Conservation (phyloP, 2,797 vertebrate genomes). For the Eulemur albifrons region DNA sequence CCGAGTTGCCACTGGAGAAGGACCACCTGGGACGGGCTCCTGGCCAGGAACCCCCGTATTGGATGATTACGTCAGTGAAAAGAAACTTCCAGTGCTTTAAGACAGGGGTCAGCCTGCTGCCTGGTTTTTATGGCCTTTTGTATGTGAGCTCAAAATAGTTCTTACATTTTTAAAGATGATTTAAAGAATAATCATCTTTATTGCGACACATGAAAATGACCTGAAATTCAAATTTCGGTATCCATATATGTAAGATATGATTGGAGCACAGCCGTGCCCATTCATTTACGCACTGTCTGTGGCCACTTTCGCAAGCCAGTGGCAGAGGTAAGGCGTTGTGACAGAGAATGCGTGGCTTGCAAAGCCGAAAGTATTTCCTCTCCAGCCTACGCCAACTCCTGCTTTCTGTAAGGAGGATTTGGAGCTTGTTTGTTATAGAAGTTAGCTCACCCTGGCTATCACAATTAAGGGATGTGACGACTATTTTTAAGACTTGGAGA, state of each 20-base stretch:
- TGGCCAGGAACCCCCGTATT: neutral
- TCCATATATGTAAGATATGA: neutral
- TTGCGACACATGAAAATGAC: neutral
- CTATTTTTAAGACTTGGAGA: neutral
- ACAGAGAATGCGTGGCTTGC: neutral
- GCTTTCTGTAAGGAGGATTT: neutral
- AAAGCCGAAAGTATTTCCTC: neutral
- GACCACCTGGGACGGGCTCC: neutral
- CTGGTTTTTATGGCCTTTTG: neutral
- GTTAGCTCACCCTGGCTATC: neutral
- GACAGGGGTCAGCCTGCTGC: neutral
- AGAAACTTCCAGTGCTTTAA: neutral
- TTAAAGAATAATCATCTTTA: neutral
- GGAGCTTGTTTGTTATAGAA: neutral
- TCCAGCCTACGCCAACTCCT: neutral
- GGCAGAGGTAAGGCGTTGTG: neutral
- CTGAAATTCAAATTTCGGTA: neutral
- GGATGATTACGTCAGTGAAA: neutral
- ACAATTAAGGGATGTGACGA: neutral
- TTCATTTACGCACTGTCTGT: fast-evolving
- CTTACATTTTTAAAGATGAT: neutral
- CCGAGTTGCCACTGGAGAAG: neutral
- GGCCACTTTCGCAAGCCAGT: neutral
- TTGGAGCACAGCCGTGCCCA: too few species aligned
- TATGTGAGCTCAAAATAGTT: neutral